Base-by-base conservation (phyloP, 2,113 vertebrate species). In the Planiliza haematocheilus region DNA sequence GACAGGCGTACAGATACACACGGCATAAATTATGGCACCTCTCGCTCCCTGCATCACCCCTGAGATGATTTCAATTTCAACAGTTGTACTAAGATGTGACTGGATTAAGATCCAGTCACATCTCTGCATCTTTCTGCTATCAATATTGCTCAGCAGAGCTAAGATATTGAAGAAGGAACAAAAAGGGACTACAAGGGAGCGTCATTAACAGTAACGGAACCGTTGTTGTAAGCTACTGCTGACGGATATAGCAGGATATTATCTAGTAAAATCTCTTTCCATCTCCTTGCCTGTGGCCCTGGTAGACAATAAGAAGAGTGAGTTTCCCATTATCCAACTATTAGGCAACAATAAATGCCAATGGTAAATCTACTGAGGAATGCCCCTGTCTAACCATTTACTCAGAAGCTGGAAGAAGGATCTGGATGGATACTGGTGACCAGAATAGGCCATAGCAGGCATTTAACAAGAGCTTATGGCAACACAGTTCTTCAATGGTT, bases 171-270 rank as follows among this genome's bases (percentile, higher is more conserved):
- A 53, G 43, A 1, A 21, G 45, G 30, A 51, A 41, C 30, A 46
- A 2, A 30, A 30, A 13, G 46, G 24, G 24, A 20, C 67, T 20
- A 45, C 5, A 55, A 56, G 53, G 14, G 58, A 48, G 41, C 43
- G 38, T 69, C 60, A 86, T 79, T 80, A 67, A 62, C 55, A 58
- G 59, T 34, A 56, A 80, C 73, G 81, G 49, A 83, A 74, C 38
- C 43, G 64, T 20, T 55, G 64, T 55, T 67, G 21, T 20, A 56
- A 76, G 60, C 64, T 53, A 69, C 41, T 55, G 50, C 66, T 60
- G 71, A 17, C 48, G 10, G 30, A 63, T 30, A 66, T 17, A 38
- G 61, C 42, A 60, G 18, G 41, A 59, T 34, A 49, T 67, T 60
- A 21, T 57, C 50, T 58, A 13, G n/a, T 60, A 39, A 68, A 64